phyloP scores from a whole-genome alignment of 2,113 vertebrate genomes.

The Mesembrinibis cayennensis region DNA sequence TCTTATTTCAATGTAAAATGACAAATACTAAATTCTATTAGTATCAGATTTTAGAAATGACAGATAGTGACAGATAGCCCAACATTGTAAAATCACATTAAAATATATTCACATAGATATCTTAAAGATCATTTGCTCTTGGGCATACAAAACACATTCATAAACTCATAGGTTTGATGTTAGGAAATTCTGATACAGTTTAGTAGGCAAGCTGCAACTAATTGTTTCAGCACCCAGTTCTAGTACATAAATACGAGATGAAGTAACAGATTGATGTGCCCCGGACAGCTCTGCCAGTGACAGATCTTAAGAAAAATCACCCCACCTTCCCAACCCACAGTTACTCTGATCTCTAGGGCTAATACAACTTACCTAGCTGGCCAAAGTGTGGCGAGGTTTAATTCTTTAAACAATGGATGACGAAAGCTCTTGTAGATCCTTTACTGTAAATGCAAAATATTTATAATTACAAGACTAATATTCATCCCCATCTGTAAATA shows the following conservation, averaged over 20 bases:
- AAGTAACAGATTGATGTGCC: background rate
- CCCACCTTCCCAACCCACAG: background rate
- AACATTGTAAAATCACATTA: constrained; percentile 27
- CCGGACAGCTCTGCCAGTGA: background rate
- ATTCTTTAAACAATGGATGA: background rate
- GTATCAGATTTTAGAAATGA: constrained; percentile 38
- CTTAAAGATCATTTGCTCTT: constrained; percentile 4
- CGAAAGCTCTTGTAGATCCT: background rate
- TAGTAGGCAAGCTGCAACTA: background rate
- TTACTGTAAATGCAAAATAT: constrained; percentile 53
- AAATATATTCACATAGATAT: constrained; percentile 6
- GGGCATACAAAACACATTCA: background rate
- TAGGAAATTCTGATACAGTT: background rate
- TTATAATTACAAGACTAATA: constrained; percentile 14
- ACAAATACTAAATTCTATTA: constrained; percentile 51
- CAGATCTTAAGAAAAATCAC: background rate
- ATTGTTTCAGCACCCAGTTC: background rate
- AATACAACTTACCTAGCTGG: background rate
- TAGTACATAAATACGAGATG: background rate
- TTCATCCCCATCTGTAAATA: background rate
- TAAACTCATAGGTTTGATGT: background rate
- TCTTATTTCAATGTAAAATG: constrained; percentile 19
- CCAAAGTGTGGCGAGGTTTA: background rate
- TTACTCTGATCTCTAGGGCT: background rate
- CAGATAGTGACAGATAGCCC: background rate